A percentile compares a stretch with the other conserved stretches of the same genome.
phyloP scores from a whole-genome alignment of 2,797 vertebrate species.

The Centropyge bicolor region DNA sequence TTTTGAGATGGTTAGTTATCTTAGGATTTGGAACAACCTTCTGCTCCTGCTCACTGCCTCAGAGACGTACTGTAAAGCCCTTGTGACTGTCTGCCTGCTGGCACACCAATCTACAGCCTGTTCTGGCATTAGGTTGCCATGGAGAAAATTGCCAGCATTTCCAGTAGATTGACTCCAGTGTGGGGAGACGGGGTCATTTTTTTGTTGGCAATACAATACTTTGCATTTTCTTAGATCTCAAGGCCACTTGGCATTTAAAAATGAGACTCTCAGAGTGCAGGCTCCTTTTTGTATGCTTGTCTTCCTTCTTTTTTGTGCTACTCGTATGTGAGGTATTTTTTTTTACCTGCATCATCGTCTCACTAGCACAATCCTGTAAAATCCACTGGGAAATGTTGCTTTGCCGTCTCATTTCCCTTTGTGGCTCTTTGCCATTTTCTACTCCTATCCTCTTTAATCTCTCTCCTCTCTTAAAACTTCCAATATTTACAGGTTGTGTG shows the following conservation, averaged over 20 bases:
- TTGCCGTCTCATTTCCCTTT: slow-evolving; percentile 17
- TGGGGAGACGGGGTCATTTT: slow-evolving; percentile 2
- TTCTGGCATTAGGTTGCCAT: slow-evolving; percentile 66
- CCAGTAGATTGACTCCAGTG: slow-evolving; percentile 41
- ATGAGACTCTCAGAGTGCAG: neutral
- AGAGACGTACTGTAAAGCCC: slow-evolving; percentile 58
- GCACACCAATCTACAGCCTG: slow-evolving; percentile 49
- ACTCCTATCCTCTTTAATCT: slow-evolving; percentile 3
- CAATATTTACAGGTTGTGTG: slow-evolving; percentile 28
- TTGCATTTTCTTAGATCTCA: slow-evolving; percentile 17
- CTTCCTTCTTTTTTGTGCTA: neutral
- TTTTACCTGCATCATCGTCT: neutral
- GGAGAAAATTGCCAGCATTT: slow-evolving; percentile 68
- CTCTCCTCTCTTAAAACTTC: slow-evolving; percentile 21
- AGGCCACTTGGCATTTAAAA: slow-evolving; percentile 19
- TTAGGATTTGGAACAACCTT: slow-evolving; percentile 36
- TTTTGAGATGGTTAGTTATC: slow-evolving; percentile 28
- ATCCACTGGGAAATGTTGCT: slow-evolving; percentile 20
- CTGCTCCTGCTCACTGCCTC: slow-evolving; percentile 41
- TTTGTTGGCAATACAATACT: slow-evolving; percentile 22
- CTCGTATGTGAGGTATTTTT: neutral
- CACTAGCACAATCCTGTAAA: neutral
- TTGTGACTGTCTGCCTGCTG: slow-evolving; percentile 56
- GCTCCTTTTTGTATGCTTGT: neutral
- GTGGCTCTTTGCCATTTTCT: slow-evolving; percentile 25